phyloP scores from a whole-genome alignment of 2,888 invertebrate species.

The Polymixis lichenea region DNA sequence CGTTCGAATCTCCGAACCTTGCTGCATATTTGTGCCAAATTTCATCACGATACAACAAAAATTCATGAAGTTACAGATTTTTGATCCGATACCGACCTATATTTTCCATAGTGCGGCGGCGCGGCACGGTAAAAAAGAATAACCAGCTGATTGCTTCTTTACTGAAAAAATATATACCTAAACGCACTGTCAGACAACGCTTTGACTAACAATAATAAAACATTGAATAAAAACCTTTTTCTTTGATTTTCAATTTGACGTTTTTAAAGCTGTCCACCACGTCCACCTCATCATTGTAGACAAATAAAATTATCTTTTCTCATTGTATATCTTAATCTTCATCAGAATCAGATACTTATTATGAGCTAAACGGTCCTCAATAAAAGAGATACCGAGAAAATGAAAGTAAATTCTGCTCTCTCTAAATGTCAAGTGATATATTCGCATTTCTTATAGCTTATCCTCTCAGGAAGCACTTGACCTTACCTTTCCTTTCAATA shows the following conservation, averaged over 20 bases:
- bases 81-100: no score
- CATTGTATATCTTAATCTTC: background rate
- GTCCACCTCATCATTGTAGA: no score
- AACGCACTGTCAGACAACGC: background rate
- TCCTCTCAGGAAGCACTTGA: slow-evolving; percentile 30
- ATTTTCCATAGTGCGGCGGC: no score
- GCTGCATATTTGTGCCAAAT: no score
- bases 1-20: no score
- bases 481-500: slow-evolving; percentile 44
- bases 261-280: no score
- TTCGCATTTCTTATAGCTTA: slow-evolving; percentile 33
- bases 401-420: slow-evolving; percentile 19
- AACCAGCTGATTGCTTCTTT: background rate
- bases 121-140: background rate
- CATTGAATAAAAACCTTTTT: no score
- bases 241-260: no score
- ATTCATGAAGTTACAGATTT: no score
- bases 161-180: background rate
- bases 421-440: slow-evolving; percentile 49
- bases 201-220: background rate
- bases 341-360: background rate
- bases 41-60: no score
- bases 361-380: background rate
- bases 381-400: background rate
- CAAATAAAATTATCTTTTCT: no score